Base-by-base conservation (phyloP, 2,797 vertebrate genomes). In the Salarias fasciatus region DNA sequence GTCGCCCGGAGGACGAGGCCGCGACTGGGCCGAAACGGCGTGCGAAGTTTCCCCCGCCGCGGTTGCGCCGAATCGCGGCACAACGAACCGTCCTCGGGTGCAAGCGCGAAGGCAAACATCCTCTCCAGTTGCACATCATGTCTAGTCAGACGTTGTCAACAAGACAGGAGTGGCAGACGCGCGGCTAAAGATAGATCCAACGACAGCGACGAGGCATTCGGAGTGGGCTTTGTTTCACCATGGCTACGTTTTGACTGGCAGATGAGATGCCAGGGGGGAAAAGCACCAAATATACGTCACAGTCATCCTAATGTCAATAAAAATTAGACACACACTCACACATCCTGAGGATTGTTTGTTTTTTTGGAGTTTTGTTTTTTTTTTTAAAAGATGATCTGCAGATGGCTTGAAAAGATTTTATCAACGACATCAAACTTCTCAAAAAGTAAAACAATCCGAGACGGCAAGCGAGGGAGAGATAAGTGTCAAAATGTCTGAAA, bases 141-240 rank as follows among this genome's bases (percentile, higher is more conserved):
- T 90, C 88, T 86, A 81, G 85, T 86, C 86, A 84, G 85, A 84
- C 30, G 67, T 55, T 74, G 81, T 89, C 86, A 89, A 88, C 85
- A 84, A 75, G 82, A 82, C 79, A 71, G 83, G 69, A 81, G 76
- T 78, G 77, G 79, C 81, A 87, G 87, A 86, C 73, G 14, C 28
- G 57, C 24, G 38, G 83, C 88, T 92, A 92, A 90, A 91, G 88
- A 90, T 91, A 90, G 88, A 91, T 86, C 66, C 76, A 80, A 84
- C 45, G 59, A 71, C 76, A 74, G 75, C 55, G 30, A 62, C 7
- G 45, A 80, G 72, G 75, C 79, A 79, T 82, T 80, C 48, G 15
- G 64, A 63, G 65, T 64, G 79, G 56, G 74, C 85, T 90, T 91
- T 88, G 86, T 87, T 89, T 87, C 79, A 61, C 50, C 76, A 85